Conservation (phyloP, 1,140 invertebrate species). For the Planococcus citri region DNA sequence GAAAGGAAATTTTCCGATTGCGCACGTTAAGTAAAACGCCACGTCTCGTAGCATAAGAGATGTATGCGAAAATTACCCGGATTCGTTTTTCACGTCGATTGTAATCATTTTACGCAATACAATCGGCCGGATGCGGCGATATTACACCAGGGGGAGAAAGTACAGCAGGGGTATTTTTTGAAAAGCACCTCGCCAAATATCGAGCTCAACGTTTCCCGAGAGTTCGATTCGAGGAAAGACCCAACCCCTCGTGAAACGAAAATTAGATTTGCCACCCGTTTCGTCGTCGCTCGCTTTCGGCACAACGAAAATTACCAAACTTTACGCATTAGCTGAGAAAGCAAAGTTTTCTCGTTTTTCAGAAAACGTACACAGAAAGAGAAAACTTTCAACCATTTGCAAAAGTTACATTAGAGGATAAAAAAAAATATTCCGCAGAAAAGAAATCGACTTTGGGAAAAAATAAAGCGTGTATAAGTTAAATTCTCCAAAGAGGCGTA, state of each 20-base stretch:
- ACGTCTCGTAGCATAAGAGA: too few species aligned
- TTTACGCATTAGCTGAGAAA: neutral
- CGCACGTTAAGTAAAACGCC: too few species aligned
- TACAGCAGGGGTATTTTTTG: neutral
- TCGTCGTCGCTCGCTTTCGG: neutral
- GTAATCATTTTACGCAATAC: too few species aligned
- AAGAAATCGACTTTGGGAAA: neutral
- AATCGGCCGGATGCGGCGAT: too few species aligned
- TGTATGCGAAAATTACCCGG: too few species aligned
- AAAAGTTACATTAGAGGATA: neutral
- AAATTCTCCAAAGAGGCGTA: too few species aligned
- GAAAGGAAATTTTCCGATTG: too few species aligned
- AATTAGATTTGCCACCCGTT: slow-evolving; percentile 4
- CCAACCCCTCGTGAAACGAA: neutral
- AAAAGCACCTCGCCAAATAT: neutral
- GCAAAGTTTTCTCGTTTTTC: slow-evolving; percentile 7
- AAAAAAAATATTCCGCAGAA: neutral
- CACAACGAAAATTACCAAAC: neutral
- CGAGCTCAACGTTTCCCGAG: neutral
- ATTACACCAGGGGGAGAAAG: too few species aligned
- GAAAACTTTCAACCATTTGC: neutral
- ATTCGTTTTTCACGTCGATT: too few species aligned
- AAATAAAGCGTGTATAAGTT: too few species aligned
- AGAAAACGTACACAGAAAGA: too few species aligned
- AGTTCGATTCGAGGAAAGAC: neutral